Percentiles rank a stretch among this genome's conserved stretches.
phyloP scores from a whole-genome alignment of 2,888 invertebrate species.

The Glaucopsyche alexis region DNA sequence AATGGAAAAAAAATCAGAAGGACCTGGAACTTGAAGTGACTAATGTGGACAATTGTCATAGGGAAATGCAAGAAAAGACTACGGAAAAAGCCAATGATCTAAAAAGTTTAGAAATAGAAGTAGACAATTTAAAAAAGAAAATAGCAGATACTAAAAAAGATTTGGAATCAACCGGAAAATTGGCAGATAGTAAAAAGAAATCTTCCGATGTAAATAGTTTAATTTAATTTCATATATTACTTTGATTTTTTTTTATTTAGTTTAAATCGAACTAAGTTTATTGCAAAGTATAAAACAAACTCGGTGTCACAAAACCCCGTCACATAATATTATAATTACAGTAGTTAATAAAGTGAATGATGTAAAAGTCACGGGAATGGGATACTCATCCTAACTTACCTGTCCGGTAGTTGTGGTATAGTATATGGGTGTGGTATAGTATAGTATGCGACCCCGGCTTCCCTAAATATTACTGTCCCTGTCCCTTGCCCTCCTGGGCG shows the following conservation, averaged over 20 bases:
- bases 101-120: conserved; percentile 55
- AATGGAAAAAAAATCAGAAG: conserved; percentile 64
- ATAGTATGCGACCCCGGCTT: no score
- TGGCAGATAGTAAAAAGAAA: conserved; percentile 48
- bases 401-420: no score
- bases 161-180: conserved; percentile 44
- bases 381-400: no score
- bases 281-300: no score
- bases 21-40: conserved; percentile 57
- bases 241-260: not conserved
- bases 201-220: conserved; percentile 54
- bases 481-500: no score
- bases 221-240: not conserved
- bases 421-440: no score
- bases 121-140: conserved; percentile 51
- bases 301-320: no score
- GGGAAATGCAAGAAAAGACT: conserved; percentile 55
- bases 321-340: no score
- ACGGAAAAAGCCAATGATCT: conserved; percentile 58
- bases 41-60: conserved; percentile 50
- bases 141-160: conserved; percentile 54
- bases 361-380: no score
- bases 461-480: no score
- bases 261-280: no score
- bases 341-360: no score